These are phyloP conservation scores for Nothoprocta pentlandii DNA, from an alignment of 2,113 vertebrate genomes.

Conservation along the genomic window DNA sequence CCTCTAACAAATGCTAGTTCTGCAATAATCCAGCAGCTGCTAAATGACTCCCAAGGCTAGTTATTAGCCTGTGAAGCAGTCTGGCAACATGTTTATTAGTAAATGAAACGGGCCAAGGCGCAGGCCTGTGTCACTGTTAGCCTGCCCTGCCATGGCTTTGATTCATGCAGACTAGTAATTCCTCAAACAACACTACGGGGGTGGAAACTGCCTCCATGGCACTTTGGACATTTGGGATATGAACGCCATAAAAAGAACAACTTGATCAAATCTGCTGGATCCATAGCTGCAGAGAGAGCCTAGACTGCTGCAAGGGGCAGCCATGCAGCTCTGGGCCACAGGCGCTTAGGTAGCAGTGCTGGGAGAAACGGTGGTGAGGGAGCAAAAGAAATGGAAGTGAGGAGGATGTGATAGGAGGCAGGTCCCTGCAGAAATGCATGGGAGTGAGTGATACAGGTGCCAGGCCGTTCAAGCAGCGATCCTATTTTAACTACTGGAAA, in stretches of 20 bases:
- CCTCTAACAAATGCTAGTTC: background rate
- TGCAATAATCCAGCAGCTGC: background rate
- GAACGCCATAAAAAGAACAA: background rate
- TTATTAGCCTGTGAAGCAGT: background rate
- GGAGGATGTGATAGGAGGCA: background rate
- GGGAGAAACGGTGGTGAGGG: background rate
- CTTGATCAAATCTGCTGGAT: background rate
- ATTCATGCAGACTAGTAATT: fast-evolving
- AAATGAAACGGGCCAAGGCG: background rate
- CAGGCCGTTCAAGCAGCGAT: background rate
- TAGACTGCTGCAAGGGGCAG: background rate
- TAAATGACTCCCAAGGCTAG: background rate
- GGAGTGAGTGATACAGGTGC: background rate
- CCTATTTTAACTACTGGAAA: background rate
- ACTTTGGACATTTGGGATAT: background rate
- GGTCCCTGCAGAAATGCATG: background rate
- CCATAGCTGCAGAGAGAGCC: background rate
- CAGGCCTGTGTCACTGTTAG: background rate
- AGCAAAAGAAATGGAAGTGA: background rate
- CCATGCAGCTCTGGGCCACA: background rate
- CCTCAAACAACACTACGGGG: background rate
- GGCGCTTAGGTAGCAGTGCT: background rate
- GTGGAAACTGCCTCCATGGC: background rate
- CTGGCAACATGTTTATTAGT: background rate
- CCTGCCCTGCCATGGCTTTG: background rate